Evolutionary conservation across 2,797 vertebrate species (phyloP), one percentile per base, ranked within the genome.

Genomic region (Austrolebias charrua): DNA sequence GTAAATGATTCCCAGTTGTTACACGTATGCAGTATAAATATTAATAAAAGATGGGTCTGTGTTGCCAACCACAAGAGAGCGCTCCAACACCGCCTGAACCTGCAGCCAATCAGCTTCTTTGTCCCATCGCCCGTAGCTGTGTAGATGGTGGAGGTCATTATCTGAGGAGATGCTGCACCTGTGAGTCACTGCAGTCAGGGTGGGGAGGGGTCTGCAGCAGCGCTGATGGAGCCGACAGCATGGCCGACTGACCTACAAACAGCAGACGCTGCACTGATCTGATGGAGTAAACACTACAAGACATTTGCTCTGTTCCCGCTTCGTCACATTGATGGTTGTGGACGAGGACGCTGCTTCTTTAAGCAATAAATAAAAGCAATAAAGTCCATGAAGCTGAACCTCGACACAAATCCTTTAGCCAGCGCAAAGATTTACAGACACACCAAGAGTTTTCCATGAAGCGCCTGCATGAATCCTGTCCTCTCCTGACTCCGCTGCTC

Each of bases 161-260:
- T n/a, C 51, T 60, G 42, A 24, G 56, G 52, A 28, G 49, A 63
- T 60, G 75, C 58, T 50, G 55, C 66, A 31, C 55, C 55, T 0
- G 15, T 4, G 18, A 62, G 65, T 56, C 60, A 59, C 65, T 70
- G 69, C 56, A 28, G 73, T 58, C 57, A 45, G 66, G 8, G 40
- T 16, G 47, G 14, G 4, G 52, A 2, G 18, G 68, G 74, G 71
- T 78, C 74, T 75, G 76, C 79, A 31, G 80, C 69, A 24, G 55
- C 50, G 43, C 74, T 75, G 79, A 78, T 54, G 35, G 60, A 61
- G 80, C 87, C 84, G 88, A 89, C 85, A 84, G 86, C 57, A 84
- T 87, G 86, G 83, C 85, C 85, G 73, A 88, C 83, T 90, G 83
- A 91, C 89, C 86, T 89, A 90, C 83, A 90, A 89, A 89, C 75